phyloP scores from a whole-genome alignment of 37 sponge, comb jelly and placozoan genomes.

The Oscarella lobularis region DNA sequence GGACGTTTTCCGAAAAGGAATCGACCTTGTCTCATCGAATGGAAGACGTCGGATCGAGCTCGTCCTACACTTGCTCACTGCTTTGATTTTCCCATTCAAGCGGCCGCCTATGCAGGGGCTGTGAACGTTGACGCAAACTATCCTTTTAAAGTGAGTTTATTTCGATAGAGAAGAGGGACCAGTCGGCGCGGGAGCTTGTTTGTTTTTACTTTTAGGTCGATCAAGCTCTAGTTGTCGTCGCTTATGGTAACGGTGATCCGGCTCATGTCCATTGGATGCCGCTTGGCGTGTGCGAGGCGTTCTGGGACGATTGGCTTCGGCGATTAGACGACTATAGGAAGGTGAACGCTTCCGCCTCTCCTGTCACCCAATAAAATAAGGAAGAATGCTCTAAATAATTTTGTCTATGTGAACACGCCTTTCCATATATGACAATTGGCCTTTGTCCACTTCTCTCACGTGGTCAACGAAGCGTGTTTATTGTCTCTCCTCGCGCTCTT shows the following conservation, averaged over 20 bases:
- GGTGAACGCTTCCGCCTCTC: no score
- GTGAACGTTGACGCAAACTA: conserved; percentile 42
- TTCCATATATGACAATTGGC: no score
- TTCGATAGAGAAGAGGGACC: not conserved
- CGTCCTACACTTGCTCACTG: conserved; percentile 28
- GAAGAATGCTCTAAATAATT: no score
- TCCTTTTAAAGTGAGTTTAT: conserved; percentile 31
- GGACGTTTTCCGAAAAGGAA: conserved; percentile 17
- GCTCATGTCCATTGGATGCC: conserved; percentile 40
- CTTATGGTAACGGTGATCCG: conserved; percentile 31
- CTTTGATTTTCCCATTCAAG: conserved; percentile 55
- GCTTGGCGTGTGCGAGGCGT: conserved; percentile 12
- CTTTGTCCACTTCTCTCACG: no score
- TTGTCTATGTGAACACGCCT: no score
- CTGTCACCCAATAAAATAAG: no score
- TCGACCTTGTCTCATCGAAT: conserved; percentile 51
- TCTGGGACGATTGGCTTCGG: conserved; percentile 42
- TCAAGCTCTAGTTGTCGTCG: conserved; percentile 40
- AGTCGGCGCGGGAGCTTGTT: not conserved
- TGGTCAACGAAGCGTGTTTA: no score
- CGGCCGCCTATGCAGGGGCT: conserved; percentile 66
- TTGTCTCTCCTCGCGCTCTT: no score
- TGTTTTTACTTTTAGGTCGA: conserved; percentile 18
- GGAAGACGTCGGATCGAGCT: conserved; percentile 67
- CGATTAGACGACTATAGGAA: conserved; percentile 19